Conservation (phyloP, 2,888 invertebrate genomes). For the Gymnosoma rotundatum region DNA sequence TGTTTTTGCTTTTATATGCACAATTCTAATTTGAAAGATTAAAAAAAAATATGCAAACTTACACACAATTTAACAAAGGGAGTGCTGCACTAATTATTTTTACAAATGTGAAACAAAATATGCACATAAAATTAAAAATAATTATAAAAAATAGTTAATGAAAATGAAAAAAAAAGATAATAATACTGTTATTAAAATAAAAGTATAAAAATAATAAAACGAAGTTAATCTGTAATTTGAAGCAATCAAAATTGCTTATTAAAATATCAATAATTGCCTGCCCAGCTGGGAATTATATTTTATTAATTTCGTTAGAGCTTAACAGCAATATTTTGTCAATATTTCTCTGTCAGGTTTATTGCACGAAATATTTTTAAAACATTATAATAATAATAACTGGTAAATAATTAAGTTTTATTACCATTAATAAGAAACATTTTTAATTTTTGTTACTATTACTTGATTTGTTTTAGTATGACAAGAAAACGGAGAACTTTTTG, state of each 20-base stretch:
- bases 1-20: slow-evolving; percentile 9
- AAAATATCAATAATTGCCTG: neutral
- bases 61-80: slow-evolving; percentile 36
- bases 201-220: neutral
- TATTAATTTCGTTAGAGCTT: no score
- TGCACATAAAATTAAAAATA: neutral
- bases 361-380: no score
- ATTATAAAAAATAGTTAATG: neutral
- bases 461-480: no score
- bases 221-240: neutral
- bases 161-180: neutral
- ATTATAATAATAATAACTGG: no score
- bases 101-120: slow-evolving; percentile 7
- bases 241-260: neutral
- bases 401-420: no score
- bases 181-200: no score
- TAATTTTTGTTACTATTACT: no score
- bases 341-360: no score
- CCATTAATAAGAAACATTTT: no score
- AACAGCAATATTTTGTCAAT: no score
- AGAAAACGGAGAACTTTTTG: no score
- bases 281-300: no score
- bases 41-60: neutral
- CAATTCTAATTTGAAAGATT: slow-evolving; percentile 16
- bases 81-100: slow-evolving; percentile 62